Conservation (phyloP, 2,113 vertebrate species). For the Lethenteron reissneri region DNA sequence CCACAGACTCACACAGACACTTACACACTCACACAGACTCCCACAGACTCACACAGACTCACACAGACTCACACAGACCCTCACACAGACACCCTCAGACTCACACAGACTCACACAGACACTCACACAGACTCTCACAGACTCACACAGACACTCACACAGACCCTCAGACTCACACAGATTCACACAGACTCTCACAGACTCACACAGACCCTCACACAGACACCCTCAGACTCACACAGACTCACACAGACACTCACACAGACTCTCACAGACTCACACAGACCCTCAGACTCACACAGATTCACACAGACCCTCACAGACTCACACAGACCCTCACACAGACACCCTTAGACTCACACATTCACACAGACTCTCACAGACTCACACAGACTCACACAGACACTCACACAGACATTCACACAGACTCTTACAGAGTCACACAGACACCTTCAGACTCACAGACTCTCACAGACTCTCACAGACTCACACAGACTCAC, state of each 20-base stretch:
- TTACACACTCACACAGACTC: background rate
- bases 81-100: background rate
- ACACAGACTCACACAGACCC: background rate
- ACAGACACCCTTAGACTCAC: background rate
- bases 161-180: background rate
- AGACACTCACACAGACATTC: background rate
- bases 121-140: background rate
- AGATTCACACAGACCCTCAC: background rate
- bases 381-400: background rate
- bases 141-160: background rate
- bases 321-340: background rate
- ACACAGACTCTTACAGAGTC: background rate
- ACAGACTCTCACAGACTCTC: background rate
- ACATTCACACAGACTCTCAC: background rate
- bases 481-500: background rate
- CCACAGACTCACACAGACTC: background rate
- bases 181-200: background rate
- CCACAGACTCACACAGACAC: background rate
- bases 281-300: background rate
- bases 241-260: background rate
- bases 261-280: background rate
- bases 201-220: background rate
- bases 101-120: background rate
- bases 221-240: background rate
- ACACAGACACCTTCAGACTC: too few species aligned